phyloP scores from a whole-genome alignment of 2,888 invertebrate species.

The Meloe dianella region DNA sequence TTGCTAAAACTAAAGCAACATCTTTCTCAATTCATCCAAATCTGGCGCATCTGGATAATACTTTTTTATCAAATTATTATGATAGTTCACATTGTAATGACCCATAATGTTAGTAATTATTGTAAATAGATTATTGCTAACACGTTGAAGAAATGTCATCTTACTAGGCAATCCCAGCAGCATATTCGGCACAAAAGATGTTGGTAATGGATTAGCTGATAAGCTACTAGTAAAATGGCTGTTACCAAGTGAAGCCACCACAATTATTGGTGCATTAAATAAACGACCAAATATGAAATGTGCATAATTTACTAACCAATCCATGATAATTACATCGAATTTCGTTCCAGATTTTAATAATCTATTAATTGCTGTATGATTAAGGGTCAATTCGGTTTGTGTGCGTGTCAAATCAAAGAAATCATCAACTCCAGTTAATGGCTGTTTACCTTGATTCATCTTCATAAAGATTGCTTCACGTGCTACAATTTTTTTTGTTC shows the following conservation, averaged over 20 bases:
- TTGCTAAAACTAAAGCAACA: conserved; percentile 44
- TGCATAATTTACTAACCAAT: conserved; percentile 49
- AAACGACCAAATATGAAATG: conserved; percentile 47
- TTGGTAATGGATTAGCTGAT: conserved; percentile 50
- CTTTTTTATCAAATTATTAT: conserved; percentile 37
- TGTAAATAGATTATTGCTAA: conserved; percentile 18
- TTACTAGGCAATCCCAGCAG: conserved; percentile 42
- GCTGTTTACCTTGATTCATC: conserved; percentile 32
- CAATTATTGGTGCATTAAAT: conserved; percentile 47
- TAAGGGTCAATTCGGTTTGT: conserved; percentile 34
- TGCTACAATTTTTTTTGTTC: conserved; percentile 16
- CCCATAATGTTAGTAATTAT: conserved; percentile 22
- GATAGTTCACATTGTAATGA: conserved; percentile 22
- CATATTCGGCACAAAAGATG: conserved; percentile 50
- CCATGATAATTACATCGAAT: conserved; percentile 49
- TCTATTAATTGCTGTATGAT: conserved; percentile 32
- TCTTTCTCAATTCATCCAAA: conserved; percentile 38
- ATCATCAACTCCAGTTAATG: conserved; percentile 20
- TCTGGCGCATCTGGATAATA: conserved; percentile 44
- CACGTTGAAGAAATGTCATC: conserved; percentile 41
- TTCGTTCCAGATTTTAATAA: conserved; percentile 37
- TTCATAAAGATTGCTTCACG: conserved; percentile 32
- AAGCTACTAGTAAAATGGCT: conserved; percentile 26
- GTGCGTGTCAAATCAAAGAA: conserved; percentile 24
- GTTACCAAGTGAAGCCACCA: conserved; percentile 41